Evolutionary conservation across 2,797 vertebrate genomes (phyloP).

Genomic region (Florisuga fusca): DNA sequence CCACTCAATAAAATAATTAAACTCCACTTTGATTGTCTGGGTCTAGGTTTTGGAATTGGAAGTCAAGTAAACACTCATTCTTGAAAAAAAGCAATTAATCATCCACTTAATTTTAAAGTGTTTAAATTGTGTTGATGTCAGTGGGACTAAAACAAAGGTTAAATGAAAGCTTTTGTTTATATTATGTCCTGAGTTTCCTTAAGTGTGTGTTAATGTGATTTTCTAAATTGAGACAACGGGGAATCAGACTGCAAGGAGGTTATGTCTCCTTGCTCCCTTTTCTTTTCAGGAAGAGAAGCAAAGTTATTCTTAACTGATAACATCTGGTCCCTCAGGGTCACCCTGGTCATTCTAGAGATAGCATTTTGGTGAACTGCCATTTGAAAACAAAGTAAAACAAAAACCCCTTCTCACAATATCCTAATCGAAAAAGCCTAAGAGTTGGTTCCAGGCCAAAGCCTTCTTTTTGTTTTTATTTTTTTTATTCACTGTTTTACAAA

Average conservation of each 20-base stretch:
- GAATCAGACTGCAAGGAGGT: neutral
- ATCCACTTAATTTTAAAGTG: neutral
- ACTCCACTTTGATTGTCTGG: neutral
- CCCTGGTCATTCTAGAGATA: neutral
- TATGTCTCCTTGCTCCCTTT: neutral
- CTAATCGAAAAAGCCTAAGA: neutral
- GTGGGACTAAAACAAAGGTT: neutral
- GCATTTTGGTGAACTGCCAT: neutral
- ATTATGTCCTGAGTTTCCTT: neutral
- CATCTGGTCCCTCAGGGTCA: neutral
- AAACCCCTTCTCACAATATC: neutral
- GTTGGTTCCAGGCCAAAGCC: neutral
- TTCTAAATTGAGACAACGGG: neutral
- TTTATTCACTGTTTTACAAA: neutral
- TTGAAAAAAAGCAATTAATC: neutral
- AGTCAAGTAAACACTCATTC: neutral
- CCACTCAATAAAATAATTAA: constrained; percentile 9
- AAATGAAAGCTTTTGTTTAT: neutral
- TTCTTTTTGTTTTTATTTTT: neutral
- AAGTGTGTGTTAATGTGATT: neutral
- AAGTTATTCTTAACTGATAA: neutral
- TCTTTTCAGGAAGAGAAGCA: neutral
- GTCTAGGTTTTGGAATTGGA: neutral
- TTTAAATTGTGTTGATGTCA: neutral
- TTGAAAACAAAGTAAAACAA: neutral